phyloP scores from a whole-genome alignment of 2,797 vertebrate species.

The Balearica regulorum region DNA sequence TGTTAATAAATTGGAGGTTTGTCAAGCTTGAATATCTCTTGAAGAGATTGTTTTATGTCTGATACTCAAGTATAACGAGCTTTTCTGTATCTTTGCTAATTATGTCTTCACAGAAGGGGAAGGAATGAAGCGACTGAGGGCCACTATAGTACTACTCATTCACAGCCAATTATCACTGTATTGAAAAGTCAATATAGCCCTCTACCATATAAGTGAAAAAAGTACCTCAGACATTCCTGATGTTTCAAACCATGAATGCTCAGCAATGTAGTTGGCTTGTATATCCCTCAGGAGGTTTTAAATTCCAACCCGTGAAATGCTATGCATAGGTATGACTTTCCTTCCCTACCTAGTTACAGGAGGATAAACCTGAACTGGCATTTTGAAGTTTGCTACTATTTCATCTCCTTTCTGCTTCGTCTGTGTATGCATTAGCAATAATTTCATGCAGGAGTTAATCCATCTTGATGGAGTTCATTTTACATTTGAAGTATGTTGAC shows the following conservation, averaged over 20 bases:
- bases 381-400: not conserved
- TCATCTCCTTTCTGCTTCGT: not conserved
- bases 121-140: not conserved
- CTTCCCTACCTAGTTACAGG: not conserved
- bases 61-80: not conserved
- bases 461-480: not conserved
- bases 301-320: not conserved
- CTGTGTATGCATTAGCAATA: not conserved
- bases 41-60: not conserved
- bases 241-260: not conserved
- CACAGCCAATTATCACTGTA: not conserved
- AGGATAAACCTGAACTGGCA: not conserved
- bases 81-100: not conserved
- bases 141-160: not conserved
- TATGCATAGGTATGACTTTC: not conserved
- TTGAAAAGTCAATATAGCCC: not conserved
- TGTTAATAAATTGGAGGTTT: not conserved
- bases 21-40: not conserved
- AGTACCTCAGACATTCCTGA: not conserved
- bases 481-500: not conserved
- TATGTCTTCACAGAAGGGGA: not conserved
- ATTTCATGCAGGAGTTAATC: not conserved
- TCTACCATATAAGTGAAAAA: not conserved
- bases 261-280: not conserved
- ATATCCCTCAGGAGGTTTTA: not conserved